Base-by-base conservation (phyloP, 2,888 invertebrate species). In the Oconnorella tubifera region DNA sequence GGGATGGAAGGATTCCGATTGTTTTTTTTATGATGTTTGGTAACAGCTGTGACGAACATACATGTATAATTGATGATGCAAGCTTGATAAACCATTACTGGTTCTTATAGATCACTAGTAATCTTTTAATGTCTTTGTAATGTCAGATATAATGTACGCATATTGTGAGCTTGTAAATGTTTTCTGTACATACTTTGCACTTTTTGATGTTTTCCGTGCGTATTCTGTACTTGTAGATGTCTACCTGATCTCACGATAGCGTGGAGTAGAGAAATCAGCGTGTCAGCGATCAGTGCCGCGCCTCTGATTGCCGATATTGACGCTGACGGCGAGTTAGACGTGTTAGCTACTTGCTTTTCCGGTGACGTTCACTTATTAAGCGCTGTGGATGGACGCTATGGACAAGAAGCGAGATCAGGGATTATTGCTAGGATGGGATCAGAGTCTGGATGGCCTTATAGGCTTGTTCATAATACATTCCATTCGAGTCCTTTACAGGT, bases 401-500 rank as follows among this genome's bases (percentile, higher is more conserved):
- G 73, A 3, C 56, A 56, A 31, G 56, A 31, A 25, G 25, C 6
- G 53, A 25, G 25, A 19, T 6, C 10, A 6, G 53, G 14, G 10
- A n/a, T n/a, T n/a, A n/a, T n/a, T n/a, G n/a, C n/a, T n/a, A n/a
- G n/a, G n/a, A n/a, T n/a, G n/a, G 40, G 40, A 32, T 60, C 68
- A 10, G 66, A 73, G 25, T 68, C 75, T 3, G 69, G 72, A 51
- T 80, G 78, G 79, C 79, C 80, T 4, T 72, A 74, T 56, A 74
- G 75, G 58, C 75, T 75, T 59, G 66, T 75, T 33, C 76, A 78
- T 56, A 74, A 72, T 31, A 76, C 79, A 2, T 69, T 78, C 14
- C 73, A 77, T 67, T 69, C 78, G 3, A 76, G 76, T 65, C 78
- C 80, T 32, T 59, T 80, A 23, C 77, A 77, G 75, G 79, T 79